Evolutionary conservation across 2,888 invertebrate genomes (phyloP), one percentile per base, ranked within the genome.

Genomic region (Bombyx huttoni): DNA sequence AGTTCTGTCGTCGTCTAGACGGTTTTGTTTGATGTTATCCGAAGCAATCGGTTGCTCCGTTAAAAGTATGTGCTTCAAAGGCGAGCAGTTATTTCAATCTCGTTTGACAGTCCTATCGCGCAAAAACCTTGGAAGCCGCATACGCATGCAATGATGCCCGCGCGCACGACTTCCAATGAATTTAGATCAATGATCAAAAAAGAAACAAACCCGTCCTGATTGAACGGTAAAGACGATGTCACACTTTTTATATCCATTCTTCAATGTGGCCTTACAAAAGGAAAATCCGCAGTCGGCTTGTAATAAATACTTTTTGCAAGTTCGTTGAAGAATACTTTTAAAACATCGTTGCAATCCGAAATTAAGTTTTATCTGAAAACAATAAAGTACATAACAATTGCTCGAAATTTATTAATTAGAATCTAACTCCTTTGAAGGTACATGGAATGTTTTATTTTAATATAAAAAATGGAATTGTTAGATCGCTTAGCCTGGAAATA

Each of bases 61-160:
- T 48, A 14, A 40, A 48, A 48, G 47, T 48, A 47, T 47, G 47
- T 47, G 49, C 71, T 73, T 75, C 70, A 70, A 75, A 79, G 70
- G 63, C 70, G 64, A 69, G 71, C 68, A 74, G 74, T 76, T 81
- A 84, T 82, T 82, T 79, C 76, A 81, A 77, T 79, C 81, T 78
- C 68, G 77, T 81, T 81, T 82, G 79, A 82, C 77, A 68, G 73
- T 66, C 73, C 24, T 68, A 78, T 71, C 73, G 75, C 66, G 74
- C 82, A 86, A 87, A 86, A 87, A 85, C 71, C 69, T 57, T 56
- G 74, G 80, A 69, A 78, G 80, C 65, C 58, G 60, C 57, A 55
- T 40, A 60, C 63, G 63, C 63, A 70, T 67, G 67, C 65, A 68
- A 64, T 68, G 65, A 70, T 70, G 75, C 75, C 78, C 72, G 63